phyloP scores from a whole-genome alignment of 2,888 invertebrate species.

The Aproaerema taeniolella region DNA sequence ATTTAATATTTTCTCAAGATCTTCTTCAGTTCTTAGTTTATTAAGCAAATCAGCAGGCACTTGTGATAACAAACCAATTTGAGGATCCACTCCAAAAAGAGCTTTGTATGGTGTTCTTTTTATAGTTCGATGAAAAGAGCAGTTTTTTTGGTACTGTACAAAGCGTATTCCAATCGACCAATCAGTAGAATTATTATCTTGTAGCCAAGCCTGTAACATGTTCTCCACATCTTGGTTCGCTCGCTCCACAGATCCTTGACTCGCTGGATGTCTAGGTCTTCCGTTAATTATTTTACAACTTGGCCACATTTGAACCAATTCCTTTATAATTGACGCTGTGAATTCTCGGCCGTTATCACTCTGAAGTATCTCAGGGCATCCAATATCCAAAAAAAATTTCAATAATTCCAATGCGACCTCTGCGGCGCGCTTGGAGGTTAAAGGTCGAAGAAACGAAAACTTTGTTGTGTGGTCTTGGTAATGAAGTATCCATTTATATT shows the following conservation, averaged over 20 bases:
- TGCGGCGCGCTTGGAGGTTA: not conserved
- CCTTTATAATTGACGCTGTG: not conserved
- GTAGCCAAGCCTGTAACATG: not conserved
- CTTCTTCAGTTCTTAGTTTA: not conserved
- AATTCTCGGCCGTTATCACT: not conserved
- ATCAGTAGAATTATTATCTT: not conserved
- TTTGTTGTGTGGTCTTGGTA: not conserved
- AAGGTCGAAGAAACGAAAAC: not conserved
- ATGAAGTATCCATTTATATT: not conserved
- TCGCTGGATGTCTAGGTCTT: no score
- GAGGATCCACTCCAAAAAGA: not conserved
- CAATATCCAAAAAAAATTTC: constrained; percentile 4
- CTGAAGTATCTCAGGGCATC: not conserved
- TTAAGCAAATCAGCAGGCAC: not conserved
- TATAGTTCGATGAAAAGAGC: not conserved
- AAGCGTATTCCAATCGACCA: constrained; percentile 1
- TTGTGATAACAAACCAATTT: not conserved
- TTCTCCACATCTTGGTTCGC: not conserved
- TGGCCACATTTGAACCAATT: not conserved
- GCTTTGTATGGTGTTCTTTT: not conserved
- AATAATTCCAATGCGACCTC: not conserved
- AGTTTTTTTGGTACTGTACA: not conserved
- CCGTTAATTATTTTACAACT: not conserved
- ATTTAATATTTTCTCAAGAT: no score
- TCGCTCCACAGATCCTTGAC: not conserved